Percentiles rank a stretch among this genome's conserved stretches.
phyloP scores from a whole-genome alignment of 2,113 vertebrate species.

The Zootoca vivipara region DNA sequence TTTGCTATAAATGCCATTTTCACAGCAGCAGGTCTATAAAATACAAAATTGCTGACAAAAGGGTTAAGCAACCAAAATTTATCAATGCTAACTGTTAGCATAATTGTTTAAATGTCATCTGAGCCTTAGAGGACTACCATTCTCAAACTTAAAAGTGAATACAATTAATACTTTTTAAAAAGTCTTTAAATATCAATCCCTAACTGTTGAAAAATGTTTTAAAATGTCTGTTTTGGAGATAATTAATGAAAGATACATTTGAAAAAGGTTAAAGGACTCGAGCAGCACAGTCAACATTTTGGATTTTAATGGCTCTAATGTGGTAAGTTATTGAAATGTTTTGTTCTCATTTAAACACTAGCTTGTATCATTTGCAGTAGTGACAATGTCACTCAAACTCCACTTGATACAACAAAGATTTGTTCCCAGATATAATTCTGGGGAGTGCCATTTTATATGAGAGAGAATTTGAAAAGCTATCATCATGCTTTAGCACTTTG shows the following conservation, averaged over 20 bases:
- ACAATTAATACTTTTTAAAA: slow-evolving; percentile 47
- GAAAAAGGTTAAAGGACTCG: slow-evolving; percentile 67
- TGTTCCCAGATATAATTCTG: slow-evolving; percentile 4
- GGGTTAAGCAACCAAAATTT: slow-evolving; percentile 64
- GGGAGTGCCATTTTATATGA: background rate
- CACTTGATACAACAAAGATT: slow-evolving; percentile 32
- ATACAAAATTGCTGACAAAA: slow-evolving; percentile 64
- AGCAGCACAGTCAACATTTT: slow-evolving; percentile 64
- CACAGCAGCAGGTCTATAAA: slow-evolving; percentile 51
- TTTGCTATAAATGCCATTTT: slow-evolving; percentile 52
- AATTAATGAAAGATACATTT: slow-evolving; percentile 66
- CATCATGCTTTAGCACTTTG: background rate
- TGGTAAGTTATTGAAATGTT: slow-evolving; percentile 64
- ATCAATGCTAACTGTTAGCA: slow-evolving; percentile 58
- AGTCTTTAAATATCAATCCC: slow-evolving; percentile 68
- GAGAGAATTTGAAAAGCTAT: background rate
- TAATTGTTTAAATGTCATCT: slow-evolving; percentile 71
- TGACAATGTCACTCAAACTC: slow-evolving; percentile 52
- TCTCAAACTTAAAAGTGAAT: slow-evolving; percentile 67
- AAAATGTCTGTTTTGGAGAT: slow-evolving; percentile 58
- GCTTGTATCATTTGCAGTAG: slow-evolving; percentile 48
- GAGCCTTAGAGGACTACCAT: slow-evolving; percentile 63
- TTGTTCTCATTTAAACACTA: slow-evolving; percentile 61
- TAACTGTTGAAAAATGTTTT: slow-evolving; percentile 52
- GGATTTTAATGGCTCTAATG: slow-evolving; percentile 59